Base-by-base conservation (phyloP, 2,797 vertebrate genomes). In the Menidia menidia region DNA sequence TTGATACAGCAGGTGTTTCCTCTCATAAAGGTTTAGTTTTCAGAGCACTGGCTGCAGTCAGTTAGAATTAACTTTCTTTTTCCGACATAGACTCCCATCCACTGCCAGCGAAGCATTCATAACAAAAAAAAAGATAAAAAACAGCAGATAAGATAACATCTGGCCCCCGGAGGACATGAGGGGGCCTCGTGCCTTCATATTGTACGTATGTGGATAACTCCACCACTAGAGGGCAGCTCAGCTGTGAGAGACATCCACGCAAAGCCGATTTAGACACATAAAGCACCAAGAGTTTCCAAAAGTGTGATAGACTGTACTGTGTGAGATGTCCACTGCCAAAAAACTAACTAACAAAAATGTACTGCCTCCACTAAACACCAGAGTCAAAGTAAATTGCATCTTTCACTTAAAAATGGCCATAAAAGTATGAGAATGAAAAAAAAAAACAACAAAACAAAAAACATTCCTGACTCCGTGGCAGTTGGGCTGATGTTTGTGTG, bases 381-480 rank as follows among this genome's bases (percentile, higher is more conserved):
- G 67, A 25, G 57, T 71, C 42, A 41, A 33, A 78, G 60, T 39
- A 6, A 6, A 80, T 66, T 75, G 58, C 0, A 77, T 78, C 52
- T 69, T 69, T 77, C 52, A 61, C 33, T 60, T 58, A 35, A 44
- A 33, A 59, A 66, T 41, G 31, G 64, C 19, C 64, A 73, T 73
- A 85, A 57, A 65, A 84, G 60, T 67, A 73, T 60, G 58, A 78
- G 58, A 60, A 74, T 58, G 61, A 64, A 42, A 74, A 69, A 76
- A 53, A 58, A 13, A 41, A 80, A 73, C 62, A 42, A 74, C 68
- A 76, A 53, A 58, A 13, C 43, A 81, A 73, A 74, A 83, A 64
- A 75, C 85, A 91, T 90, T 90, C 85, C 76, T 85, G 43, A 50
- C 81, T 75, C 74, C 3, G 47, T 81, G 75, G 64, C 58, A 67